Base-by-base conservation (phyloP, 2,888 invertebrate genomes). In the Phymatocera aterrima region DNA sequence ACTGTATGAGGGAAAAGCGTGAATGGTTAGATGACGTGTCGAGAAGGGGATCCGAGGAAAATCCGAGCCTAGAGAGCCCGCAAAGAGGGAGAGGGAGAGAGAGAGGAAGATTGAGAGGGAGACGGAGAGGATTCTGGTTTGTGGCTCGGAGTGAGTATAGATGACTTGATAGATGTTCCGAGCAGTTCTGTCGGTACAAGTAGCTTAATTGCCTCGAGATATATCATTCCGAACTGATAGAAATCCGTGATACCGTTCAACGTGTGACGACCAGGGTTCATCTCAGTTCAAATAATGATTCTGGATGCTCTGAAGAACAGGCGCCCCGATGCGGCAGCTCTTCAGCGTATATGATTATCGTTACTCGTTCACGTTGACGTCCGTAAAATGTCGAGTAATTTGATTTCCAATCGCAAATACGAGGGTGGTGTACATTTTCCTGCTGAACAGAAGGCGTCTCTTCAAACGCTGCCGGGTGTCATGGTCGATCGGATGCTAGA, bases 121-220 rank as follows among this genome's bases (percentile, higher is more conserved):
- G 61, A 64, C 34, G 28, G 43, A 68, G 24, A 4, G 24, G 40
- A 68, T 68, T 68, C 68, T 43, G 68, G 43, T 24, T 68, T 46
- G 46, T 43, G 28, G 40, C 68, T 46, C 10, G 46, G 43, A 68
- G 43, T 28, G 40, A 46, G 68, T 46, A 68, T 68, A 46, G 68
- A 68, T 68, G 43, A 68, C 68, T 68, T 68, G 68, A 68, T 68
- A 68, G 68, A 68, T 68, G 68, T 68, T 68, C 68, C 68, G n/a
- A 43, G 68, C 24, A 43, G 24, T 43, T 68, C 43, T 46, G 28
- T 68, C 40, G 68, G 68, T 46, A 43, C 68, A 43, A 68, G 46
- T 68, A 68, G 68, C 68, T 68, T 68, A 46, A 68, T 68, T 68
- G 68, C 68, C 46, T 24, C 15, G 46, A 43, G 68, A 46, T 24